Evolutionary conservation across 2,797 vertebrate genomes (phyloP), one percentile per base, ranked within the genome.

Genomic region (Bucorvus abyssinicus): DNA sequence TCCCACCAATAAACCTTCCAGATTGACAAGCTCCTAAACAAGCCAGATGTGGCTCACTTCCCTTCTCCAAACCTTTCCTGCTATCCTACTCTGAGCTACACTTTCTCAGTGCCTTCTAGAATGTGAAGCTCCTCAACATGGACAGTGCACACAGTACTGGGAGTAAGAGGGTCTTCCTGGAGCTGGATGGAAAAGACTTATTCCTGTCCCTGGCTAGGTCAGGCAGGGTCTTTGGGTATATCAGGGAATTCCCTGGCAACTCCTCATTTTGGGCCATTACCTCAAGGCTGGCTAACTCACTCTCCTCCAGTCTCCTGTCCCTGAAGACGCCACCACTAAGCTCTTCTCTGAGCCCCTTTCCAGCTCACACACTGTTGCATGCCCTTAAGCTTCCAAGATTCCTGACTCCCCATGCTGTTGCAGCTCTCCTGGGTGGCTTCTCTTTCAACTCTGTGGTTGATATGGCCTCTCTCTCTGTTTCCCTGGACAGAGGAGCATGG

Each of bases 121-220:
- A 69, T 42, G 44, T 19, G 27, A 88, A 73, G 4, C 1, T 1
- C 19, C 53, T 84, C 0, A 0, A 40, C 3, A 59, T 20, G n/a
- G 30, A 44, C 30, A 47, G 19, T 10, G 32, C 8, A 45, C 15
- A 47, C 6, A 23, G 5, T 23, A 16, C 30, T 21, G 21, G 4
- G 20, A 4, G 5, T 52, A 55, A 78, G 20, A 64, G 22, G 2
- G 8, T 68, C 56, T 80, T 73, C 38, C 45, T 79, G 49, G 42
- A 76, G 10, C 30, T 49, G 14, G 5, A 36, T 49, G 36, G 82
- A 75, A 8, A 21, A 50, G 6, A 47, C 5, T 38, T 80, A 19
- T 17, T 71, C 29, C 50, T 42, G 9, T 63, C 20, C 13, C 38
- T 50, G 14, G 8, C 26, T 22, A 82, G 12, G 27, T 42, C 49